These are phyloP conservation scores for Sylvicapra grimmia DNA, from an alignment of 2,113 vertebrate genomes.

Conservation along the genomic window DNA sequence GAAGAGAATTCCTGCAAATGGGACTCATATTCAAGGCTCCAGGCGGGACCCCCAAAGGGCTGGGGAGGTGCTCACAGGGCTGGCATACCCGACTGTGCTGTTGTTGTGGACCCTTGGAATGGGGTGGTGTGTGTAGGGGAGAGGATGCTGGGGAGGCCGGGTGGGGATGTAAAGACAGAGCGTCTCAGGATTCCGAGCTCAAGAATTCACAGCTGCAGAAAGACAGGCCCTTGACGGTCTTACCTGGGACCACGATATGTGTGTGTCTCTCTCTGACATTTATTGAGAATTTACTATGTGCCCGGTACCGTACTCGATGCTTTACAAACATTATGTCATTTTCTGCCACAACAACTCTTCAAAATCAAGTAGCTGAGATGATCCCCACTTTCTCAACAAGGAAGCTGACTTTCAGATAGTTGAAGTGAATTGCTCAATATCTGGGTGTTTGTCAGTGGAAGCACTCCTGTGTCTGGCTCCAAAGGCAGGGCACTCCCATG, in stretches of 20 bases:
- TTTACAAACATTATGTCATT: not conserved
- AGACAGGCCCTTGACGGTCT: not conserved
- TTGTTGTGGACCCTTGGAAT: not conserved
- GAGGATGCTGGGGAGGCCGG: not conserved
- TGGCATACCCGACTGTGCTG: not conserved
- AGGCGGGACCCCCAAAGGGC: not conserved
- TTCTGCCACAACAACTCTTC: not conserved
- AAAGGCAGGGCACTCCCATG: not conserved
- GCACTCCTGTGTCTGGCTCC: not conserved
- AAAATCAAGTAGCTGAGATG: not conserved
- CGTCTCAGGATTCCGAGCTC: not conserved
- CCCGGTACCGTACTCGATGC: not conserved
- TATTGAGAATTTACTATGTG: not conserved
- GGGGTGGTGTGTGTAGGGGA: not conserved
- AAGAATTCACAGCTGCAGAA: not conserved
- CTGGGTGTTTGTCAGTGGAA: not conserved
- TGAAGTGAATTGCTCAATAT: not conserved
- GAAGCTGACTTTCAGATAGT: not conserved
- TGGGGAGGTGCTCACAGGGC: not conserved
- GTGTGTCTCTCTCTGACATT: not conserved
- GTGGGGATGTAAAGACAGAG: not conserved
- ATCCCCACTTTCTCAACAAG: not conserved
- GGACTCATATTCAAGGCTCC: not conserved
- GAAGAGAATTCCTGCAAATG: conserved; percentile 46
- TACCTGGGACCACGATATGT: not conserved